Percentiles rank a stretch among this genome's conserved stretches.
Evolutionary conservation across 2,888 invertebrate genomes (phyloP).

Genomic region (Trachelus iudaicus): DNA sequence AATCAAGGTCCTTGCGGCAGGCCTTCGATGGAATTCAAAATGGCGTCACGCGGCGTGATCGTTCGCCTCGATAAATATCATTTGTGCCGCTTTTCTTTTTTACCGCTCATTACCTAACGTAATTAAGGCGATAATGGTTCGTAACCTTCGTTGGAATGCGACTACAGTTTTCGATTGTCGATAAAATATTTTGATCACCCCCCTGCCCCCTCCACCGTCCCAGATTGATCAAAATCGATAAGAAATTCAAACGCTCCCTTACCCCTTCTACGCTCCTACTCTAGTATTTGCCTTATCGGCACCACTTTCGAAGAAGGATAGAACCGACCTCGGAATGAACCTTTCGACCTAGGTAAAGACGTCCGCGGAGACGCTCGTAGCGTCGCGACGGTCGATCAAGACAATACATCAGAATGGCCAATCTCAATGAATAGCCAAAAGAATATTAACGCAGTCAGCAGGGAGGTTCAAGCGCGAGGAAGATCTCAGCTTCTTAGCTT

Average conservation of each 20-base stretch:
- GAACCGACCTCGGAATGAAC: not conserved
- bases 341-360: not conserved
- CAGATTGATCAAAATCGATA: not conserved
- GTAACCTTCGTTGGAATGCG: slow-evolving; percentile 13
- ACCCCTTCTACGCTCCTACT: not conserved
- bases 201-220: fast-evolving
- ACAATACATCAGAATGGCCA: not conserved
- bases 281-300: not conserved
- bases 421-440: not conserved
- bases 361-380: not conserved
- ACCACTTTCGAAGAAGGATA: not conserved
- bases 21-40: slow-evolving; percentile 18
- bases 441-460: not conserved
- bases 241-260: not conserved
- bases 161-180: slow-evolving; percentile 2
- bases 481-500: not conserved
- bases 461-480: not conserved
- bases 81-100: slow-evolving; percentile 10
- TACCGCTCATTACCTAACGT: slow-evolving; percentile 17
- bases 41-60: slow-evolving; percentile 12
- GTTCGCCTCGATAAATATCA: slow-evolving; percentile 16
- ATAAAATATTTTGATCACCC: not conserved
- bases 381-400: not conserved
- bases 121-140: slow-evolving; percentile 16
- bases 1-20: not conserved